Evolutionary conservation across 2,797 vertebrate genomes (phyloP).

Genomic region (Melanotaenia pygmaea): DNA sequence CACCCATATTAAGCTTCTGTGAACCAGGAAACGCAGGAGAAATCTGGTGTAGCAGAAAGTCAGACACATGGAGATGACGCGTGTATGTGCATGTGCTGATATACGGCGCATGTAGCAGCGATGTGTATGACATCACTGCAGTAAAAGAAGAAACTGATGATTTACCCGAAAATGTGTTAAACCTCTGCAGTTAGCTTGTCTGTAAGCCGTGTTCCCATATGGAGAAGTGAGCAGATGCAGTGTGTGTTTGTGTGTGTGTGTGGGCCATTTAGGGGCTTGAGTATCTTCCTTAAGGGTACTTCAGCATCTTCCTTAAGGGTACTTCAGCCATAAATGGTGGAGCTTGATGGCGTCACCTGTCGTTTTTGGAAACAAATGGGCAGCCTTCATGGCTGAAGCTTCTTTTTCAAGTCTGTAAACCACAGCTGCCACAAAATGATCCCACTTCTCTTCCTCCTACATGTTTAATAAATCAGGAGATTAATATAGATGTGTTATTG

Average conservation of each 20-base stretch:
- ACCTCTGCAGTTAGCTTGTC: not conserved
- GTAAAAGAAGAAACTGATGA: not conserved
- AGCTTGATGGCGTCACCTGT: not conserved
- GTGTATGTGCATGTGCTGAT: constrained; percentile 24
- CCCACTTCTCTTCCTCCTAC: no score
- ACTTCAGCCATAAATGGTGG: not conserved
- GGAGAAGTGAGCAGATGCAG: not conserved
- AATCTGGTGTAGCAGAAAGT: constrained; percentile 54
- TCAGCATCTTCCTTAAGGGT: not conserved
- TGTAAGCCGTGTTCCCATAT: not conserved
- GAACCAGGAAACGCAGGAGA: constrained; percentile 27
- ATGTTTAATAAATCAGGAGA: no score
- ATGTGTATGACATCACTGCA: not conserved
- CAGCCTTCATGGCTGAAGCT: not conserved
- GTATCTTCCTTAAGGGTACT: no score
- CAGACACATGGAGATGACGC: constrained; percentile 42
- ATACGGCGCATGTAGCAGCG: not conserved
- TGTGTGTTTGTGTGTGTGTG: not conserved
- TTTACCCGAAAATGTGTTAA: not conserved
- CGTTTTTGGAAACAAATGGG: not conserved
- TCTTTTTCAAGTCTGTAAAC: not conserved
- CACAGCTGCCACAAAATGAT: not conserved
- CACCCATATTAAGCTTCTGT: constrained; percentile 27
- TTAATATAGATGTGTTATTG: no score
- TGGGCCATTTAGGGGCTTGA: not conserved